phyloP scores from a whole-genome alignment of 53 echinoderm and acorn worm species.

The Crossaster papposus region DNA sequence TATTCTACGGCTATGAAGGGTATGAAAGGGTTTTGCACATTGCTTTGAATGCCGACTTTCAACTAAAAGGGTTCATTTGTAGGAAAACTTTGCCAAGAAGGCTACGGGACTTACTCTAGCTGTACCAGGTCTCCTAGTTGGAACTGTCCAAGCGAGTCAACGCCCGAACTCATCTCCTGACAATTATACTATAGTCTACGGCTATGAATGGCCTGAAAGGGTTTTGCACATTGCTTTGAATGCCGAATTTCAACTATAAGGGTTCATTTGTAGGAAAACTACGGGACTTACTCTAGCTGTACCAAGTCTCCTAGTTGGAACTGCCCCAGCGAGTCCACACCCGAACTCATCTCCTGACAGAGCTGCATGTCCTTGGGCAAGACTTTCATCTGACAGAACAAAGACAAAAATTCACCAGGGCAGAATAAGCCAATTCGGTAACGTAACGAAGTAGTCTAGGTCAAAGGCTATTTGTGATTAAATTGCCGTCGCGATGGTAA shows the following conservation, averaged over 20 bases:
- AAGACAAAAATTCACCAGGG: neutral
- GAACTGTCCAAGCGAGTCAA: constrained; percentile 90
- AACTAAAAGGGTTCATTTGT: too few relatives aligned
- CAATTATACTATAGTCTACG: too few relatives aligned
- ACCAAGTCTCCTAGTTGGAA: constrained; percentile 89
- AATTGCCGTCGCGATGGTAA: too few relatives aligned
- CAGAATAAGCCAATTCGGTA: neutral
- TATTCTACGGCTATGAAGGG: neutral
- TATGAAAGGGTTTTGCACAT: too few relatives aligned
- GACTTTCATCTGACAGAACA: constrained; percentile 85
- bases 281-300: constrained; percentile 86
- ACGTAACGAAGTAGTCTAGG: too few relatives aligned
- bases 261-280: too few relatives aligned
- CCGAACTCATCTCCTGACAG: constrained; percentile 95
- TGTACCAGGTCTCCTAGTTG: constrained; percentile 89
- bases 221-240: too few relatives aligned
- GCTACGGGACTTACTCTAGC: constrained; percentile 97
- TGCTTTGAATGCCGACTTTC: too few relatives aligned
- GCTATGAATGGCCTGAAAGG: too few relatives aligned
- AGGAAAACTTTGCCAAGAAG: too few relatives aligned
- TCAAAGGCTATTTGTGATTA: too few relatives aligned
- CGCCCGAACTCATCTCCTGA: constrained; percentile 95
- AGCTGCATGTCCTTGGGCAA: constrained; percentile 89
- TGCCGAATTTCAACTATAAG: too few relatives aligned
- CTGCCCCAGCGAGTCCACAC: constrained; percentile 91